Base-by-base conservation (phyloP, 2,113 vertebrate species). In the Callipepla californica region DNA sequence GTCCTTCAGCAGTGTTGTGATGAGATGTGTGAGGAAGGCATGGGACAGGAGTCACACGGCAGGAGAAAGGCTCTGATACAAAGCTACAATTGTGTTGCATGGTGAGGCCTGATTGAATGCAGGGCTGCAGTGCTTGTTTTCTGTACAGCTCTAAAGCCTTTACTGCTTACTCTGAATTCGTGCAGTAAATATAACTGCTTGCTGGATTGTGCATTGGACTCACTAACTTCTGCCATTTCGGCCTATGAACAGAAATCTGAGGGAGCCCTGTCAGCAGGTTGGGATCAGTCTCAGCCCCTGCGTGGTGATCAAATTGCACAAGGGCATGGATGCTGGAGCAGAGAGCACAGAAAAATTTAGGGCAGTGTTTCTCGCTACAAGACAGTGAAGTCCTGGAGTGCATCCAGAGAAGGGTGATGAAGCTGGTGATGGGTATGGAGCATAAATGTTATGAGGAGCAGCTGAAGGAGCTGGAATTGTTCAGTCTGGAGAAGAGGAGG, bases 1-100 rank as follows among this genome's bases (percentile, higher is more conserved):
- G 48, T 73, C 30, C 48, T 59, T 48, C 28, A 68, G 58, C 15
- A 73, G 48, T n/a, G 20, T 21, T 73, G 5, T 59, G 13, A 72
- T 90, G 72, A 38, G 32, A 34, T 40, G 55, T 30, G 23, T 65
- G 28, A 53, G 26, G 51, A 26, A 70, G 70, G 25, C 10, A 9
- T 34, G 57, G 22, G 12, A 1, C 2, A 53, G 34, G 26, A 58
- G 21, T 89, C 9, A 1, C 32, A 28, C 0, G 1, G 22, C 47
- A n/a, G 32, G 30, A 85, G 40, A 40, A 47, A n/a, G 42, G 47
- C 30, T 77, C 16, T 80, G 34, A 45, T 59, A 19, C 18, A 38
- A 30, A 38, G 21, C 34, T 51, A 21, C 3, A 26, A 21, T 38
- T 38, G 25, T 38, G 47, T 51, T 36, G 19, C 36, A 17, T 51